A percentile compares a stretch with the other conserved stretches of the same genome.
Conservation (phyloP, 2,888 invertebrate genomes). For the Spicauda simplicius region DNA sequence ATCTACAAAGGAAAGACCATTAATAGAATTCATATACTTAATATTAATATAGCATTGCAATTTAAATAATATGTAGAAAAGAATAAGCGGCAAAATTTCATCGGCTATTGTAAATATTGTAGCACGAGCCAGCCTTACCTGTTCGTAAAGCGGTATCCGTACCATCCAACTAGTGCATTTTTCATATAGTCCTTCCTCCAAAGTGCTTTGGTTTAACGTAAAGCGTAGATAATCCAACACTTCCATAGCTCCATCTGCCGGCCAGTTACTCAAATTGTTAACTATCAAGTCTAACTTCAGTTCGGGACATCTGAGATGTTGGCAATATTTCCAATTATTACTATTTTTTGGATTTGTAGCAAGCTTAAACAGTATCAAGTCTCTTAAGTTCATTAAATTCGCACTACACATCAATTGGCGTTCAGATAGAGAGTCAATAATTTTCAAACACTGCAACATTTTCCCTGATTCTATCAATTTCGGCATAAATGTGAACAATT, state of each 20-base stretch:
- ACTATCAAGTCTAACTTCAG: conserved; percentile 80
- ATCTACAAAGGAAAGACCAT: conserved; percentile 66
- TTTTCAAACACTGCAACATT: conserved; percentile 76
- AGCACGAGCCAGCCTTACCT: conserved; percentile 62
- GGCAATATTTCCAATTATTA: conserved; percentile 80
- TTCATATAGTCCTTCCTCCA: conserved; percentile 71
- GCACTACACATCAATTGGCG: conserved; percentile 76
- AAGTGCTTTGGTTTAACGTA: conserved; percentile 62
- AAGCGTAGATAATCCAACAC: conserved; percentile 80
- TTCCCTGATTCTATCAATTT: conserved; percentile 71
- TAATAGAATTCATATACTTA: not conserved
- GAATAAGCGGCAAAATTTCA: no score
- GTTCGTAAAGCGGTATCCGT: conserved; percentile 87
- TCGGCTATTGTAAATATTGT: no score
- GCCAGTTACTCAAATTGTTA: conserved; percentile 83
- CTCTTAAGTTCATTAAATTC: conserved; percentile 83
- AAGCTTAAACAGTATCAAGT: conserved; percentile 85
- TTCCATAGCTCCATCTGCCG: conserved; percentile 82
- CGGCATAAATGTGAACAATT: conserved; percentile 81
- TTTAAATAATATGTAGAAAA: no score
- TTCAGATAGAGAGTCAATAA: conserved; percentile 86
- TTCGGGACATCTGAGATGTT: conserved; percentile 78
- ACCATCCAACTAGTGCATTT: conserved; percentile 84
- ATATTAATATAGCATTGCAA: no score
- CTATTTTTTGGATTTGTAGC: conserved; percentile 78